Base-by-base conservation (phyloP, 92 coral and sea anemone genomes). In the Porites divaricata region DNA sequence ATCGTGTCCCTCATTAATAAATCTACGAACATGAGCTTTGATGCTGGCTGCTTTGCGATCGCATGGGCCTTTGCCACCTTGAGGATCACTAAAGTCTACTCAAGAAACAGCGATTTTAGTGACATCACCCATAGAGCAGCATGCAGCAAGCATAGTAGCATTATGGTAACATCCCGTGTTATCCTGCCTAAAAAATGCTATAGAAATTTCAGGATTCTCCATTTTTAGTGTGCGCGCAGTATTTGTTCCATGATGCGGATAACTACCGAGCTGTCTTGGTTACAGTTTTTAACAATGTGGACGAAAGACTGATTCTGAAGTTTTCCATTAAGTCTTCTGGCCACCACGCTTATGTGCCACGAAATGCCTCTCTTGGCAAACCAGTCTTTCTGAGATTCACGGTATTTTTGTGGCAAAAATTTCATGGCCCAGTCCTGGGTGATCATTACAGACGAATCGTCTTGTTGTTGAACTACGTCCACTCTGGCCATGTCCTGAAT, bases 41-140 rank as follows among this genome's bases (percentile, higher is more conserved):
- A 92, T 86, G 41, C 85, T 86, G 45, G 93, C 91, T 51, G 93
- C 91, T 87, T 85, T 88, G 75, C 88, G 83, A 59, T 92, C 92
- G 67, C 92, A 92, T 45, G 84, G 85, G 21, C 92, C 95, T 73
- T 92, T 92, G 19, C 95, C 95, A 15, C 92, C 92, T 86, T 92
- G 95, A 52, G 91, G 91, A 71, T 92, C 93, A 41, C 90, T 78
- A 80, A 89, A 86, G 84, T 92, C 93, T 68, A 92, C 12, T 64
- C 95, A 70, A 76, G 83, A 70, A 54, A 88, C 80, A 53, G 75
- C 77, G 23, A 86, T 85, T 54, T 87, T 83, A 78, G 84, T 52
- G n/a, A 41, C 89, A 13, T 85, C 78, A 9, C 78, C 82, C 4
- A 50, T 67, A 6, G 52, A 48, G 20, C 65, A 64, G 28, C 73